Evolutionary conservation across 2,888 invertebrate species (phyloP).

Genomic region (Amorpha juglandis): DNA sequence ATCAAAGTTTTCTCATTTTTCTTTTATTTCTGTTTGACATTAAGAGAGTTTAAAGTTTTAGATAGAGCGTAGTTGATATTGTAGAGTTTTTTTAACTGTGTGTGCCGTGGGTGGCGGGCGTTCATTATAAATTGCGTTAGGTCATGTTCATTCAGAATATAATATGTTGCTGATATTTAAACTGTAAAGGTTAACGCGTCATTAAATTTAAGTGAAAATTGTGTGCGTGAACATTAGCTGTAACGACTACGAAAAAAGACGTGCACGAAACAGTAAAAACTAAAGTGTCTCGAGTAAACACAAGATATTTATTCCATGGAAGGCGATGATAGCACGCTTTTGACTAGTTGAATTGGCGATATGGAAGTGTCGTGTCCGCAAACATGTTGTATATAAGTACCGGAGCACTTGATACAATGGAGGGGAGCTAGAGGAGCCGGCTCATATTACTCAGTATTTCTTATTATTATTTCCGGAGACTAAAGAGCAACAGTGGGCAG

Average conservation of each 20-base stretch:
- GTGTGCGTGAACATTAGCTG: not conserved
- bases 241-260: not conserved
- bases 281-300: not conserved
- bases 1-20: not conserved
- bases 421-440: not conserved
- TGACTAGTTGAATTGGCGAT: not conserved
- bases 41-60: not conserved
- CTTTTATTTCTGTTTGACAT: not conserved
- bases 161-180: not conserved
- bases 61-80: not conserved
- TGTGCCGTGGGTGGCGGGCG: not conserved
- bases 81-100: not conserved
- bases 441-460: too few relatives aligned
- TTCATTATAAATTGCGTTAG: not conserved
- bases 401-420: not conserved
- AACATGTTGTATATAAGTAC: not conserved
- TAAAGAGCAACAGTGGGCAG: too few relatives aligned
- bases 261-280: not conserved
- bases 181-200: not conserved
- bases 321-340: not conserved
- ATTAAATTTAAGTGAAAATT: too few relatives aligned
- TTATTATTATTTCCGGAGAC: too few relatives aligned
- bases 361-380: slow-evolving; percentile 10
- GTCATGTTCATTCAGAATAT: not conserved
- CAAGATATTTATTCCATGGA: not conserved